Evolutionary conservation across 2,113 vertebrate species (phyloP), one percentile per base, ranked within the genome.

Genomic region (Terrapene triunguis): DNA sequence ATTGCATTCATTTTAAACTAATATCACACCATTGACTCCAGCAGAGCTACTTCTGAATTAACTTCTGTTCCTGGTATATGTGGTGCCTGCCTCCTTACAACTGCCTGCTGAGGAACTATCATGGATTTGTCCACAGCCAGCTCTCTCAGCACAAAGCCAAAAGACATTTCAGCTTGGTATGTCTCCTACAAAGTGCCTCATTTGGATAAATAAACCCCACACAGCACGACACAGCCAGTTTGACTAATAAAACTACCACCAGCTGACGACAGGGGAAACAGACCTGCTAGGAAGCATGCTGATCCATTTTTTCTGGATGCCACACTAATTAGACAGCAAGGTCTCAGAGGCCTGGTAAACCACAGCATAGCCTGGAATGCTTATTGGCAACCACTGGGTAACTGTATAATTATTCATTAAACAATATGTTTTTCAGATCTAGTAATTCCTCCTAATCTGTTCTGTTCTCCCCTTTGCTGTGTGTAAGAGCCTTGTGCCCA

Each of bases 381-480:
- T 95, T 96, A 82, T 85, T 76, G 72, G 87, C 80, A 85, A 88
- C 83, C 82, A 95, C 51, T 94, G 51, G 48, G 55, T 85, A 95
- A 89, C 35, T 93, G 35, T 85, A 89, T 65, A 97, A 94, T 54
- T 47, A 92, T 95, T 94, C 8, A 1, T 94, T 94, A 97, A 95
- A 93, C 53, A 51, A 57, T 92, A 87, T 21, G 76, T 8, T 88
- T 96, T 97, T 97, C 82, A 93, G 32, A 74, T 89, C n/a, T 84
- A 85, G 82, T 69, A 84, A 85, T 72, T 83, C 72, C 83, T 95
- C 65, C 44, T 89, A 32, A 89, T 89, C 47, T 88, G 25, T 72
- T 84, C 59, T 82, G 78, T 38, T 89, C 82, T 84, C 6, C 53
- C 25, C 11, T 88, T 44, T 86, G 32, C 10, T 83, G 24, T 89